phyloP scores from a whole-genome alignment of 2,888 invertebrate genomes.

The Lycia hirtaria region DNA sequence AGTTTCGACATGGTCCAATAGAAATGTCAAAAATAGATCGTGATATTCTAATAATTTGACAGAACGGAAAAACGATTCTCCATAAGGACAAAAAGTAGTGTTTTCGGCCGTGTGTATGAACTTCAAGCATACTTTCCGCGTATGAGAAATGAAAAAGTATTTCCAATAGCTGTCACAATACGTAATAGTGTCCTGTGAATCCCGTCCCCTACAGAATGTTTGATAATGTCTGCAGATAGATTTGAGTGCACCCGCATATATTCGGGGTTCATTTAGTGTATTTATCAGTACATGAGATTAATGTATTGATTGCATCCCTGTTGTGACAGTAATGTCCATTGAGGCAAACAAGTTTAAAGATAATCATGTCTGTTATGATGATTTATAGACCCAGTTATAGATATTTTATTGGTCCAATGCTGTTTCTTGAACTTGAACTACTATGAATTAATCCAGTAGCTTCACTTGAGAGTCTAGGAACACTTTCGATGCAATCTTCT shows the following conservation, averaged over 20 bases:
- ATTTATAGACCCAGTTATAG: conserved; percentile 6
- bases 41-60: too few relatives aligned
- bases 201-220: conserved; percentile 65
- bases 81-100: too few relatives aligned
- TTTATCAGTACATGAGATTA: conserved; percentile 57
- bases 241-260: conserved; percentile 76
- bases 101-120: too few relatives aligned
- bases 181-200: conserved; percentile 49
- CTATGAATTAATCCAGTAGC: too few relatives aligned
- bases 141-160: not conserved
- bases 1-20: too few relatives aligned
- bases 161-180: conserved; percentile 46
- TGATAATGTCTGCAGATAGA: conserved; percentile 75
- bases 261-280: conserved; percentile 65
- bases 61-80: too few relatives aligned
- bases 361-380: conserved; percentile 14
- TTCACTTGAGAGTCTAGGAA: too few relatives aligned
- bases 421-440: too few relatives aligned
- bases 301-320: conserved; percentile 61
- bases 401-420: not conserved
- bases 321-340: conserved; percentile 41
- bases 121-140: not conserved
- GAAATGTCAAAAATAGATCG: too few relatives aligned
- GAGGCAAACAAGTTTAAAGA: conserved; percentile 30
- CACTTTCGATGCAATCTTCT: too few relatives aligned